These are phyloP conservation scores for Halictus quadricinctus DNA, from an alignment of 2,888 invertebrate species.

Conservation along the genomic window DNA sequence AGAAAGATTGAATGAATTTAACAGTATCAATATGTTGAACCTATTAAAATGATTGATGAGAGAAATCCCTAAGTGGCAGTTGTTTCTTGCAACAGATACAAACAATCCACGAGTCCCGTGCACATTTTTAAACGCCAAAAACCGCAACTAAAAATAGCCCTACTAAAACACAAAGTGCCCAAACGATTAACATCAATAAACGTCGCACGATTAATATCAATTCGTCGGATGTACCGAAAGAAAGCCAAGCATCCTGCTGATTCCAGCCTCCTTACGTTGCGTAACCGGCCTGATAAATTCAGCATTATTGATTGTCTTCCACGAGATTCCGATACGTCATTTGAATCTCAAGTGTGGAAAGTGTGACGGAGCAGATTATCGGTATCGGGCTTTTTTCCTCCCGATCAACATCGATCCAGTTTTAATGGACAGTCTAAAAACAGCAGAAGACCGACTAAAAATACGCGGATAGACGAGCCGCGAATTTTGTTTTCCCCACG, in stretches of 20 bases:
- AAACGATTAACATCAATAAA: not conserved
- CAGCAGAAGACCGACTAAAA: not conserved
- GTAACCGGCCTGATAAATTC: not conserved
- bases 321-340: not conserved
- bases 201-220: not conserved
- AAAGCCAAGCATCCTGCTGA: not conserved
- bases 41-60: no score
- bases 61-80: no score
- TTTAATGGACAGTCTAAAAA: not conserved
- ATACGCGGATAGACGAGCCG: not conserved
- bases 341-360: not conserved
- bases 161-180: not conserved
- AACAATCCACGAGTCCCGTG: no score
- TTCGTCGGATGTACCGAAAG: not conserved
- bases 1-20: no score
- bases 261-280: not conserved
- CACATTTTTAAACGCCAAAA: not conserved
- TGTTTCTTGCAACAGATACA: no score
- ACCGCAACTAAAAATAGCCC: no score
- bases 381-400: not conserved
- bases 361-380: not conserved
- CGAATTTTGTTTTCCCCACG: not conserved
- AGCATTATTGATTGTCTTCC: not conserved
- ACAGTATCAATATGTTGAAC: no score
- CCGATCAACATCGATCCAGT: not conserved